Conservation (phyloP, 2,888 invertebrate species). For the Oscheius sp. region DNA sequence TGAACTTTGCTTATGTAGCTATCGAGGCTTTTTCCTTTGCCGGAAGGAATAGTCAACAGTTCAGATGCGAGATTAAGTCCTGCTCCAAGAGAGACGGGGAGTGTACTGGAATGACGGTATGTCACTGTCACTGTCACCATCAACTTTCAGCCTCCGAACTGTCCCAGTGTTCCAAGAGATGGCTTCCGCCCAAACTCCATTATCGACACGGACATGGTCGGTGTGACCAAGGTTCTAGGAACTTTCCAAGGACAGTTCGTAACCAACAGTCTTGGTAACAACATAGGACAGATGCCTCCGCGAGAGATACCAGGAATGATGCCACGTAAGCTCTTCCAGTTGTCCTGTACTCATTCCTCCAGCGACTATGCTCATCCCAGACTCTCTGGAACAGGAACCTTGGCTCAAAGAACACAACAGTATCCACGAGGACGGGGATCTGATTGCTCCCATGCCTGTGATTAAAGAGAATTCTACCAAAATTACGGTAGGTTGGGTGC, state of each 20-base stretch:
- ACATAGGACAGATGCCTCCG: background rate
- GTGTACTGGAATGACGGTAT: slow-evolving; percentile 66
- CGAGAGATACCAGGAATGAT: background rate
- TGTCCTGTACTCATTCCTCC: background rate
- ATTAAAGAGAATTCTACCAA: slow-evolving; percentile 4
- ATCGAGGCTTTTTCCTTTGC: slow-evolving; percentile 69
- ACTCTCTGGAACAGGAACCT: slow-evolving; percentile 8
- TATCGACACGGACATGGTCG: slow-evolving; percentile 34
- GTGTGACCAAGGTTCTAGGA: slow-evolving; percentile 22
- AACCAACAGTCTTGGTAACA: slow-evolving; percentile 22
- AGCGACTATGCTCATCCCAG: slow-evolving; percentile 8
- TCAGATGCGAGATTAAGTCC: slow-evolving; percentile 69
- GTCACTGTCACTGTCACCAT: background rate
- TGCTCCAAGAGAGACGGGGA: slow-evolving; percentile 69
- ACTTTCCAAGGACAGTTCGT: slow-evolving; percentile 30
- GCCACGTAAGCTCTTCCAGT: background rate
- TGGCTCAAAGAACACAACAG: slow-evolving; percentile 33
- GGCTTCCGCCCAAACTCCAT: slow-evolving; percentile 47
- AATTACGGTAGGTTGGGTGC: background rate
- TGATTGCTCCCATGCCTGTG: slow-evolving; percentile 5
- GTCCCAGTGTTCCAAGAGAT: slow-evolving; percentile 42
- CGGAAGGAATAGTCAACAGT: slow-evolving; percentile 63
- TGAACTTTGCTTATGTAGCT: slow-evolving; percentile 65
- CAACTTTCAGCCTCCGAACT: slow-evolving; percentile 58
- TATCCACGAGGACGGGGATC: slow-evolving; percentile 20